Evolutionary conservation across 2,888 invertebrate genomes (phyloP), one percentile per base, ranked within the genome.

Genomic region (Leucoma salicis): DNA sequence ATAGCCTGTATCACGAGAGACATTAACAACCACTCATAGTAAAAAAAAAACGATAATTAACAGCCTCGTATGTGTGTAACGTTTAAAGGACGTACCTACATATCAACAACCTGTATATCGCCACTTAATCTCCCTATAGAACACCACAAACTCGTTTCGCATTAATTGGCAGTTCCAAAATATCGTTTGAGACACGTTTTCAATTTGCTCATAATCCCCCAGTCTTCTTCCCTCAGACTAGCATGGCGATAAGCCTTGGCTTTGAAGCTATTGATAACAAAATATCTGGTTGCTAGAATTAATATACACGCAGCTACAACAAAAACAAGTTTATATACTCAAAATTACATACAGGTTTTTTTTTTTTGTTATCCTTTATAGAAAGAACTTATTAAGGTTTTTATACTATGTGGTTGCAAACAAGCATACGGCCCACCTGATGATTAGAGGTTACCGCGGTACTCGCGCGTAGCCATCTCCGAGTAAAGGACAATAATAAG

Each of bases 201-300:
- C 66, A 68, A 67, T 67, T 68, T 53, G 37, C 35, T 36, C 44
- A 49, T 63, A 63, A 66, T 66, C 66, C 46, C 42, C 39, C 44
- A 45, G 39, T 35, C 31, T 39, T 34, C 32, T 36, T 53, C 37
- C 47, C 41, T 46, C 46, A 37, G 31, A 24, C 24, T 46, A 33
- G 46, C 34, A 46, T 35, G 36, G 31, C 42, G 44, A 39, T 58
- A 49, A 49, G 45, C 46, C 31, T 39, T 42, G 34, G 43, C 53
- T 53, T 56, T 59, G 53, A 56, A 27, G 43, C 43, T 49, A 52
- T 56, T 48, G 35, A 46, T 5, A 29, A 35, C 5, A 8, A 16
- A 44, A 32, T 14, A 24, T 39, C 31, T 39, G 24, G 18, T 31
- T 31, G 6, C 8, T 14, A 10, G 44, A 36, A 39, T 39, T 28